phyloP scores from a whole-genome alignment of 2,797 vertebrate species.

The Enteromius viviparus region DNA sequence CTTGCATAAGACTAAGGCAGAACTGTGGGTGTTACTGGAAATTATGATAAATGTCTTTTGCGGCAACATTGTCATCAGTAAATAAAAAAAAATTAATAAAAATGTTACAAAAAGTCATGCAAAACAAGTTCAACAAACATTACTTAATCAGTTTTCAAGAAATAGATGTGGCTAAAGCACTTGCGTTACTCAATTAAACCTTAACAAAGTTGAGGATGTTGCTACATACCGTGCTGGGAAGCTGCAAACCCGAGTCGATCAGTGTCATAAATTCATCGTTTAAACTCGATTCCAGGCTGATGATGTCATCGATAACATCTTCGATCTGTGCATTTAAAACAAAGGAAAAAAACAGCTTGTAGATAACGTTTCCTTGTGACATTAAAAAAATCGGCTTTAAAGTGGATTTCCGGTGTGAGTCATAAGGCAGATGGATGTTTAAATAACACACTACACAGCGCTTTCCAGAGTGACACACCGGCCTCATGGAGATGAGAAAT shows the following conservation, averaged over 20 bases:
- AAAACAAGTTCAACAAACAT: constrained; percentile 7
- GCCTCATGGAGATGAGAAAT: constrained; percentile 39
- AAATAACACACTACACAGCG: constrained; percentile 45
- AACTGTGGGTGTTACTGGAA: not conserved
- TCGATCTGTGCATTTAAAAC: constrained; percentile 76
- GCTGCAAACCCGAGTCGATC: constrained; percentile 79
- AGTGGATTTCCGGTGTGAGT: constrained; percentile 39
- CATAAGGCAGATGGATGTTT: constrained; percentile 29
- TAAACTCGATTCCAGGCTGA: constrained; percentile 90
- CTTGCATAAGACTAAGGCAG: not conserved
- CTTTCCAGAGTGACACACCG: constrained; percentile 53
- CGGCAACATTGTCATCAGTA: not conserved
- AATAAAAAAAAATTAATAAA: not conserved
- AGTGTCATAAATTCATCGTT: constrained; percentile 86
- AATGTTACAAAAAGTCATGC: not conserved
- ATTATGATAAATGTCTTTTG: not conserved
- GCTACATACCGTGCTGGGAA: constrained; percentile 83
- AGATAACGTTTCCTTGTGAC: not conserved
- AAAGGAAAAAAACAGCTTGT: not conserved
- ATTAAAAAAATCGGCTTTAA: constrained; percentile 14
- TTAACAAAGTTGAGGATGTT: not conserved
- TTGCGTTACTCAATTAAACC: not conserved
- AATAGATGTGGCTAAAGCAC: not conserved
- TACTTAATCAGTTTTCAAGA: not conserved
- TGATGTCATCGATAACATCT: constrained; percentile 90